Percentiles rank a stretch among this genome's conserved stretches.
Evolutionary conservation across 1,140 invertebrate genomes (phyloP).

Genomic region (Venustaconcha ellipsiformis): DNA sequence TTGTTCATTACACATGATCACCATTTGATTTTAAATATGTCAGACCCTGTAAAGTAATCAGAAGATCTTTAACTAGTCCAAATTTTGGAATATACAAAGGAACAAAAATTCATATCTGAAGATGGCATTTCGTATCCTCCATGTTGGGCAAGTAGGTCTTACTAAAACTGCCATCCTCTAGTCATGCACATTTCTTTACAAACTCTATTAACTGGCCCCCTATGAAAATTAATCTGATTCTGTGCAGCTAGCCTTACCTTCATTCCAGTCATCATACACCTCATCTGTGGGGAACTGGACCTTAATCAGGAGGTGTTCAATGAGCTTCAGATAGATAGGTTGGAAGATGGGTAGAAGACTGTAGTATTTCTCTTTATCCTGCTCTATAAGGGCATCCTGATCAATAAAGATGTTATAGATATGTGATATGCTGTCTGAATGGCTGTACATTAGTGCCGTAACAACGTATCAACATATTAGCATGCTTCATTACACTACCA

Average conservation of each 20-base stretch:
- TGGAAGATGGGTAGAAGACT: constrained; percentile 72
- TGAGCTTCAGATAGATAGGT: constrained; percentile 77
- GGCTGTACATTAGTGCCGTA: neutral
- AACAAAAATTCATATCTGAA: no score
- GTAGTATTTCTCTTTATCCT: constrained; percentile 71
- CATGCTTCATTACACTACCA: no score
- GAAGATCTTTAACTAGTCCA: no score
- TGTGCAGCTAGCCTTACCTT: constrained; percentile 48
- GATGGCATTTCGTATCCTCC: no score
- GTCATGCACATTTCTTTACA: no score
- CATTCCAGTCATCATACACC: constrained; percentile 65
- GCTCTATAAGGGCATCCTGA: constrained; percentile 75
- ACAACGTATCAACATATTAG: neutral
- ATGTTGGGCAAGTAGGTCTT: no score
- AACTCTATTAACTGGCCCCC: neutral
- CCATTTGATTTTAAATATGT: no score
- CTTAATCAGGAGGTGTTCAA: constrained; percentile 77
- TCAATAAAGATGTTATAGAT: neutral
- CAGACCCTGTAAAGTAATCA: no score
- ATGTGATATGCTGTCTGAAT: neutral
- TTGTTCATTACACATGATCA: no score
- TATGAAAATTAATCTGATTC: neutral
- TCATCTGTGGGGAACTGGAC: constrained; percentile 73
- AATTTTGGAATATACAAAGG: no score
- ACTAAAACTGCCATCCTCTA: no score